These are phyloP conservation scores for Maniola jurtina DNA, from an alignment of 1,140 invertebrate genomes.

Conservation along the genomic window DNA sequence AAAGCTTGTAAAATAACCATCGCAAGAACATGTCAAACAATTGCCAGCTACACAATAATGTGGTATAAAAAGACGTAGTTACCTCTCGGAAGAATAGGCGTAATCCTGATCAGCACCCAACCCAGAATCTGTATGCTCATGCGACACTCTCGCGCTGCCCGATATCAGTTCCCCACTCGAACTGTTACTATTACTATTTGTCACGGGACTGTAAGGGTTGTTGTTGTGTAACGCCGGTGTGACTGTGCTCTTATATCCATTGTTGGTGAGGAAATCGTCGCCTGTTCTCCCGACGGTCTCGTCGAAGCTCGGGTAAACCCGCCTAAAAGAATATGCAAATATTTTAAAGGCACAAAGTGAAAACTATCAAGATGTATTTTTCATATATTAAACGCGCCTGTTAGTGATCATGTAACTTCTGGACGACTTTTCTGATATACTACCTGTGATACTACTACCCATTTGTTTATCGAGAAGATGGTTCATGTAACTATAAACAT, in stretches of 20 bases:
- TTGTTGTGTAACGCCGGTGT: conserved; percentile 59
- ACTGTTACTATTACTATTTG: conserved; percentile 76
- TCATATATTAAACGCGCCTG: no score
- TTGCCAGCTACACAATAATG: not conserved
- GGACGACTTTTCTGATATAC: no score
- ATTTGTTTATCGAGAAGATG: no score
- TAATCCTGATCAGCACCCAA: conserved; percentile 84
- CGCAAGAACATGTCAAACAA: no score
- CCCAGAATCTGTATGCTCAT: conserved; percentile 84
- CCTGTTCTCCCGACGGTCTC: conserved; percentile 51
- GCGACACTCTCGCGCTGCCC: conserved; percentile 80
- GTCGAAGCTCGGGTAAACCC: conserved; percentile 66
- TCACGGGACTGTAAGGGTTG: conserved; percentile 68
- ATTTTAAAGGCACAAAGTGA: no score
- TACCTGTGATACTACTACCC: no score
- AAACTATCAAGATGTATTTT: no score
- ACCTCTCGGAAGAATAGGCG: conserved; percentile 82
- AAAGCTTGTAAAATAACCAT: no score
- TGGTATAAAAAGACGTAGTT: conserved; percentile 9
- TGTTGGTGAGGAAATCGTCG: conserved; percentile 67
- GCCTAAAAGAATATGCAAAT: conserved; percentile 46
- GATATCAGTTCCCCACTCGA: conserved; percentile 76
- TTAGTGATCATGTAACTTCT: no score
- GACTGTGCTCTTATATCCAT: conserved; percentile 60
- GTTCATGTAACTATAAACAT: no score